Evolutionary conservation across 2,888 invertebrate genomes (phyloP).

Genomic region (Spodoptera picta): DNA sequence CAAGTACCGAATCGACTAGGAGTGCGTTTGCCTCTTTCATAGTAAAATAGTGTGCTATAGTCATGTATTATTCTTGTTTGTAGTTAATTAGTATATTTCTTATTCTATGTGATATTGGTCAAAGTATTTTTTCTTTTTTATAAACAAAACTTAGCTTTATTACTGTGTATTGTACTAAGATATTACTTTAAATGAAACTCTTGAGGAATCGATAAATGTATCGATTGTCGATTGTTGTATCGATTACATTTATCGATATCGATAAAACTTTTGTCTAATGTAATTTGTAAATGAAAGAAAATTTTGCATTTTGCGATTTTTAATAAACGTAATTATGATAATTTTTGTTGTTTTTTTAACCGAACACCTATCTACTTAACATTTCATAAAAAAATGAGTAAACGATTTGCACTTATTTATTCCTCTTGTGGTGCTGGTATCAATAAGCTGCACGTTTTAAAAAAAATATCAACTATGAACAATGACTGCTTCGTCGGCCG

Average conservation of each 20-base stretch:
- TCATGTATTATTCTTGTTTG: conserved; percentile 46
- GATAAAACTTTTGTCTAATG: conserved; percentile 28
- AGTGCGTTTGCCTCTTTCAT: neutral
- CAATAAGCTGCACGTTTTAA: too few relatives aligned
- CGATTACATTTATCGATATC: conserved; percentile 21
- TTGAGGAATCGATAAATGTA: conserved; percentile 32
- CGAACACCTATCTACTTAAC: neutral
- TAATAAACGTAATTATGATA: conserved; percentile 58
- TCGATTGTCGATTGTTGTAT: conserved; percentile 9
- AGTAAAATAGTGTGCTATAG: conserved; percentile 34
- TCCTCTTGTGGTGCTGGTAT: too few relatives aligned
- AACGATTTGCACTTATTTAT: too few relatives aligned
- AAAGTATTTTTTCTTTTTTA: conserved; percentile 59
- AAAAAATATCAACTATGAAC: too few relatives aligned
- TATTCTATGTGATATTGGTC: conserved; percentile 66
- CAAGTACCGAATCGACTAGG: too few relatives aligned
- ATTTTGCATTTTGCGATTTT: conserved; percentile 63
- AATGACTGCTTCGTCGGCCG: too few relatives aligned
- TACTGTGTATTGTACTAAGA: conserved; percentile 39
- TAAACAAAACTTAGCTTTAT: conserved; percentile 45
- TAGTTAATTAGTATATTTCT: conserved; percentile 41
- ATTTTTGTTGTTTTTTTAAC: conserved; percentile 16
- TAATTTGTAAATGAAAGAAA: conserved; percentile 59
- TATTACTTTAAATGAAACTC: conserved; percentile 46
- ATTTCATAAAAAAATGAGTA: too few relatives aligned